Percentiles rank a stretch among this genome's conserved stretches.
phyloP scores from a whole-genome alignment of 2,797 vertebrate genomes.

The Poecilia wingei region DNA sequence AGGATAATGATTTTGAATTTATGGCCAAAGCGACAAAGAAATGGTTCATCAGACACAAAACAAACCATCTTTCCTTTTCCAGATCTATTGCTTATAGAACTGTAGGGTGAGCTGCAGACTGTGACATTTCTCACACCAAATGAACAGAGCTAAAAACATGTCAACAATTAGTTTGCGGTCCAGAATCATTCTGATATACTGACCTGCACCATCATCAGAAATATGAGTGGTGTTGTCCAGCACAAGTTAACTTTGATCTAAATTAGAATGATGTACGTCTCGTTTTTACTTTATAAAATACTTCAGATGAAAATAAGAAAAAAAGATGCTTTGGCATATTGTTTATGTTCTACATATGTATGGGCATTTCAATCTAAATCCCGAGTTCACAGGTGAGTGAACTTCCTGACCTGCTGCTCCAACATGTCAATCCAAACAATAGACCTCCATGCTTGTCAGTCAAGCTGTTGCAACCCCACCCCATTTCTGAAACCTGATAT shows the following conservation, averaged over 20 bases:
- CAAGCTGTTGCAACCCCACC: background rate
- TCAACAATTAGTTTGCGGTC: background rate
- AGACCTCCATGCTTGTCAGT: background rate
- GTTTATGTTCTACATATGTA: background rate
- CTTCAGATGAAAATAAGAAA: background rate
- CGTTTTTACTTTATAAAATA: background rate
- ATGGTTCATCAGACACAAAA: background rate
- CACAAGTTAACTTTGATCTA: background rate
- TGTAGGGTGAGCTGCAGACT: background rate
- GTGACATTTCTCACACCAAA: background rate
- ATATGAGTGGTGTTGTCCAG: background rate
- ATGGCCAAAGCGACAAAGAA: background rate
- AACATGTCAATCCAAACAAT: slow-evolving; percentile 5
- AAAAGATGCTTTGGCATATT: background rate
- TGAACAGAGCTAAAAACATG: background rate
- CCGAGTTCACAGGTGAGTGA: background rate
- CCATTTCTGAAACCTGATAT: slow-evolving; percentile 1
- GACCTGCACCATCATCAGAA: background rate
- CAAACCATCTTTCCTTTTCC: background rate
- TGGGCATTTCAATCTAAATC: background rate
- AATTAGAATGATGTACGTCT: background rate
- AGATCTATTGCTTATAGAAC: background rate
- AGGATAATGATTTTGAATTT: background rate
- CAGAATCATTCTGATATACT: background rate
- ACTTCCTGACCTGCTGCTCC: background rate